Evolutionary conservation across 2,113 vertebrate species (phyloP), one percentile per base, ranked within the genome.

Genomic region (Saguinus imperator): DNA sequence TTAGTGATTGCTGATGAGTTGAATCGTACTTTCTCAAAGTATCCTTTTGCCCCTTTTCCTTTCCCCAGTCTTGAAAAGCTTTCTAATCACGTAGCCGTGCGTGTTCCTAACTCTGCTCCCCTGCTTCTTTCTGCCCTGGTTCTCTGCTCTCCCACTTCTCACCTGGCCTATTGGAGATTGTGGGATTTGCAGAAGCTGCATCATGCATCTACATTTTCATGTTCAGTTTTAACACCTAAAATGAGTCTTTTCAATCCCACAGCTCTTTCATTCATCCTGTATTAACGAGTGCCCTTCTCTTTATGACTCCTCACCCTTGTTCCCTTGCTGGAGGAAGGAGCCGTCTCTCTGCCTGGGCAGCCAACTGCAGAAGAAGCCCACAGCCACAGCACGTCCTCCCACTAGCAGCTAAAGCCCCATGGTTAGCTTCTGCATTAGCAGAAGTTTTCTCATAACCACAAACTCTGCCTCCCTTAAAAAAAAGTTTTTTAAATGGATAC

Each of bases 11-110:
- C 35, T 4, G 68, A 66, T 45, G 37, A 21, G 52, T 35, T 83
- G 29, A 68, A 77, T 93, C 18, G 23, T 40, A 50, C 32, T 57
- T 95, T 93, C 37, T 89, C 70, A 77, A 12, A 18, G 52, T 83
- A 21, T 27, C 43, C 10, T 50, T 70, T 76, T 21, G 58, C 27
- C 45, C 48, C 35, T 14, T 37, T 25, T 13, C n/a, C 8, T 14
- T 8, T 25, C 40, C 1, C 21, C 37, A 68, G 58, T 9, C 17
- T 57, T 18, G 37, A 76, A 76, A 37, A 58, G 64, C 9, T 52
- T 25, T 23, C 23, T 72, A 72, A 64, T 84, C 29, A 10, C 9
- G 8, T 52, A 45, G n/a, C 27, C 40, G 32, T 20, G 2, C 0
- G 32, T 86, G 68, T 29, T 40, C 40, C 83, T 40, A 7, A 72